Evolutionary conservation across 2,113 vertebrate genomes (phyloP).

Genomic region (Eurypyga helias): DNA sequence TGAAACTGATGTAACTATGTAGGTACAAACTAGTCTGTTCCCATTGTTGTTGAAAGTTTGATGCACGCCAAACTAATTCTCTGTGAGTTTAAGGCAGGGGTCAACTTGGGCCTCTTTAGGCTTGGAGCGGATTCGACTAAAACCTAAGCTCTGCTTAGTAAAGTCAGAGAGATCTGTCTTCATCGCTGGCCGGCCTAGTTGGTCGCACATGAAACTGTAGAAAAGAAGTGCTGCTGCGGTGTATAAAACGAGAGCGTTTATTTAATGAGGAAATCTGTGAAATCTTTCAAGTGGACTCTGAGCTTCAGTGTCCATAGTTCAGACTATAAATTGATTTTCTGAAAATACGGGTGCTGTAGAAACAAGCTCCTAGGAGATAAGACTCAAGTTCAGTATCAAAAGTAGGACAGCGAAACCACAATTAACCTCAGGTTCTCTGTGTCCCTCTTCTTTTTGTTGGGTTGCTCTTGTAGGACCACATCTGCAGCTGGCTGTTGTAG

Average conservation of each 20-base stretch:
- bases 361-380: neutral
- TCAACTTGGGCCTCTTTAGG: neutral
- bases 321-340: neutral
- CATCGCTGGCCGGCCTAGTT: neutral
- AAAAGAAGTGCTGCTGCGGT: neutral
- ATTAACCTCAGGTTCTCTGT: neutral
- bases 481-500: neutral
- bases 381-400: neutral
- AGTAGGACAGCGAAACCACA: neutral
- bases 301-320: neutral
- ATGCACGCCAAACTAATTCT: neutral
- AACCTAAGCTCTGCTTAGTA: neutral
- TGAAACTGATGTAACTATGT: neutral
- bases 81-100: neutral
- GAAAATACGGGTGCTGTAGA: neutral
- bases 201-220: rapidly evolving
- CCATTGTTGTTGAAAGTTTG: neutral
- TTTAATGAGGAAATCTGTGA: neutral
- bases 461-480: neutral
- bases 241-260: neutral
- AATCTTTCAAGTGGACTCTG: neutral
- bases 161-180: neutral
- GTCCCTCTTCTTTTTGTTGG: neutral
- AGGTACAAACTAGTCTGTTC: neutral
- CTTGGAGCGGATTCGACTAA: neutral